A percentile compares a stretch with the other conserved stretches of the same genome.
Evolutionary conservation across 1,140 invertebrate species (phyloP).

Genomic region (Drosophila quadrilineata): DNA sequence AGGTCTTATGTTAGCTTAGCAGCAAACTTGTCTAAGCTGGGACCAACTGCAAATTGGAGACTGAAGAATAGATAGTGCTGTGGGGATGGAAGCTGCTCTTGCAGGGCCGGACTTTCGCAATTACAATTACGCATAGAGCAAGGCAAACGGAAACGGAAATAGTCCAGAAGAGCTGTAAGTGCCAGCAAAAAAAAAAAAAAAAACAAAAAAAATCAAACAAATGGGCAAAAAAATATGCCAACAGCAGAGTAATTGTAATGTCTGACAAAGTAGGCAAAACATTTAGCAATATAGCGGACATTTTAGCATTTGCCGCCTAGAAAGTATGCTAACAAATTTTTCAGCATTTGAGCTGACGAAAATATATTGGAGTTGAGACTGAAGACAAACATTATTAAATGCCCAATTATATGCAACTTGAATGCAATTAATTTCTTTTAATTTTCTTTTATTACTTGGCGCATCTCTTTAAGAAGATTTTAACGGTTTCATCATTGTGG

Average conservation of each 20-base stretch:
- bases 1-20: slow-evolving; percentile 77
- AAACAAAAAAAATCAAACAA: too few species aligned
- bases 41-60: slow-evolving; percentile 5
- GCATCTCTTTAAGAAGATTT: neutral
- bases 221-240: too few species aligned
- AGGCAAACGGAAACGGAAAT: slow-evolving; percentile 26
- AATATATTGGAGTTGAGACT: neutral
- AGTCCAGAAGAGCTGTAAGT: slow-evolving; percentile 17
- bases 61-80: slow-evolving; percentile 5
- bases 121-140: slow-evolving; percentile 66
- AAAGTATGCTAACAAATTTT: neutral
- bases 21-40: slow-evolving; percentile 73
- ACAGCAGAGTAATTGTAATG: slow-evolving; percentile 53
- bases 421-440: too few species aligned
- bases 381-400: too few species aligned
- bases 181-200: slow-evolving; percentile 17
- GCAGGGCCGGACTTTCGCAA: slow-evolving; percentile 53
- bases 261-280: slow-evolving; percentile 64
- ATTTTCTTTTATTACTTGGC: too few species aligned
- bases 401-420: too few species aligned
- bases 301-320: slow-evolving; percentile 6
- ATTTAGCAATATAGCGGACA: slow-evolving; percentile 55
- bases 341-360: neutral
- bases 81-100: neutral
- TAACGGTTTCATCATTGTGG: slow-evolving; percentile 35